phyloP scores from a whole-genome alignment of 2,888 invertebrate species.

The Exephanes ischioxanthus region DNA sequence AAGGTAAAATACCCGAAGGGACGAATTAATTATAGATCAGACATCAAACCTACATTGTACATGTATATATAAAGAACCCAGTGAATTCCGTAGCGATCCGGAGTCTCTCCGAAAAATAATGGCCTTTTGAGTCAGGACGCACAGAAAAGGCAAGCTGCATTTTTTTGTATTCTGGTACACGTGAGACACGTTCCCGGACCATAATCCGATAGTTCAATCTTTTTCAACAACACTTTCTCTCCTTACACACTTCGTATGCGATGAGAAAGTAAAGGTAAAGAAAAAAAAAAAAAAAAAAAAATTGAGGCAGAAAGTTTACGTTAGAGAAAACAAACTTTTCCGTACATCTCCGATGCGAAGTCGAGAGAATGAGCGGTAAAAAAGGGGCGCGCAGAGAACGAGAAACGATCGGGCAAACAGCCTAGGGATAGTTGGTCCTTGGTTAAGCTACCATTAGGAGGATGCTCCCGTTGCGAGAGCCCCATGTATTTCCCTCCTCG shows the following conservation, averaged over 20 bases:
- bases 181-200: neutral
- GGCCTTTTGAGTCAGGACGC: no score
- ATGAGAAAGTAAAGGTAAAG: neutral
- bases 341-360: constrained; percentile 22
- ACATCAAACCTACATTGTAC: no score
- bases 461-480: constrained; percentile 25
- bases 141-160: no score
- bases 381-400: constrained; percentile 16
- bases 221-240: neutral
- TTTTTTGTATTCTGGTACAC: neutral
- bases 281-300: constrained; percentile 6
- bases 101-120: no score
- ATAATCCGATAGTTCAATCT: neutral
- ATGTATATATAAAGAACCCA: neutral
- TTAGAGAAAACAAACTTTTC: constrained; percentile 44
- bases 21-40: no score
- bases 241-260: neutral
- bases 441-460: constrained; percentile 56
- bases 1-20: no score
- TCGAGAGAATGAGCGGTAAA: constrained; percentile 12
- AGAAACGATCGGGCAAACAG: constrained; percentile 60
- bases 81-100: no score
- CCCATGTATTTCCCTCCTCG: constrained; percentile 35
- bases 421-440: constrained; percentile 62
- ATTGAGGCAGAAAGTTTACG: constrained; percentile 31